A percentile compares a stretch with the other conserved stretches of the same genome.
These are phyloP conservation scores for Eumacrocentrus americanus DNA, from an alignment of 2,888 invertebrate species.

Conservation along the genomic window DNA sequence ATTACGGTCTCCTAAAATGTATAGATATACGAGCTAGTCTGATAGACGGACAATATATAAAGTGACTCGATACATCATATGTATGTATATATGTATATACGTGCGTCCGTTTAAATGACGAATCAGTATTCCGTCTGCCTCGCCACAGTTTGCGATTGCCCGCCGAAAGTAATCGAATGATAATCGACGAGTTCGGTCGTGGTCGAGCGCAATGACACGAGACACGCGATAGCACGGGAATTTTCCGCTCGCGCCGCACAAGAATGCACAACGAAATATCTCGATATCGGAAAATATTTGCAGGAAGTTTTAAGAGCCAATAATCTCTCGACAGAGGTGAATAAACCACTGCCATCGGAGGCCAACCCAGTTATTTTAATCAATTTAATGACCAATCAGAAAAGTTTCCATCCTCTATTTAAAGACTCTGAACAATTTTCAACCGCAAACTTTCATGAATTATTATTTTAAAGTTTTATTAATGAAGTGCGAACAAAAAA, in stretches of 20 bases:
- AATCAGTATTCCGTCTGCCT: conserved; percentile 15
- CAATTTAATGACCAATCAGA: conserved; percentile 25
- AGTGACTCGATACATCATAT: too few species aligned
- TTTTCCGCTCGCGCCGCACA: background rate
- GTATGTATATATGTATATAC: too few species aligned
- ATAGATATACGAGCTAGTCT: background rate
- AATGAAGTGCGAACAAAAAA: too few species aligned
- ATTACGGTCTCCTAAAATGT: too few species aligned
- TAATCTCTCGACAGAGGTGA: conserved; percentile 4
- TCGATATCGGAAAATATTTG: conserved; percentile 1
- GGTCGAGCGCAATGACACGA: conserved; percentile 4
- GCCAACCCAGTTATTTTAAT: conserved; percentile 18
- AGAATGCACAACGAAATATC: background rate
- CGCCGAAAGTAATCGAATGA: conserved; percentile 15
- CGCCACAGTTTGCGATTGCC: conserved; percentile 6
- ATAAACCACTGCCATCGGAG: too few species aligned
- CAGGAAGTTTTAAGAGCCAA: background rate
- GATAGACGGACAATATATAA: too few species aligned
- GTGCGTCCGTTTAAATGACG: too few species aligned
- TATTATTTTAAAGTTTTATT: too few species aligned
- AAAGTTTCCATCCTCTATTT: conserved; percentile 5
- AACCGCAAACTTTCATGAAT: too few species aligned
- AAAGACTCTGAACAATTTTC: background rate
- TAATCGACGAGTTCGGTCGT: conserved; percentile 5
- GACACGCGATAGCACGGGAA: background rate